Evolutionary conservation across 2,797 vertebrate genomes (phyloP), one percentile per base, ranked within the genome.

Genomic region (Gambusia yucatana): DNA sequence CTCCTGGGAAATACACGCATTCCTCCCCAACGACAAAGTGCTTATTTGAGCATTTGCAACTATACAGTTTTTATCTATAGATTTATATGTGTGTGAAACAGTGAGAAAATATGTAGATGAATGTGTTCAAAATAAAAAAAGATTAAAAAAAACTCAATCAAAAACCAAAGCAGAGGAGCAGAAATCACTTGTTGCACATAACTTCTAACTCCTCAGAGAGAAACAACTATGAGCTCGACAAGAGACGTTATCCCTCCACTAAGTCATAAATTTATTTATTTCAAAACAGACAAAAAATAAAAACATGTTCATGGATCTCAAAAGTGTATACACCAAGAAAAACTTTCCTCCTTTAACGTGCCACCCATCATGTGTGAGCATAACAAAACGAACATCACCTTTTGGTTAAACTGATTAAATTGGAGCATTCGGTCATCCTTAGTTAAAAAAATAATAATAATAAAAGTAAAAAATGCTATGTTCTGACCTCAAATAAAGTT

Each of bases 1-100:
- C 79, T 89, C 81, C 52, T 77, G 79, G 76, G 87, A 87, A 89
- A 86, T 65, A 72, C 73, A 59, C 16, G 59, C 17, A 73, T 33
- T 48, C 55, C 57, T 77, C 36, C 44, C 76, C 65, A 70, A 75
- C 59, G 73, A 46, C 43, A 81, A 61, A 50, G 0, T 52, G 39
- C 67, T 28, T 83, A 25, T 57, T 28, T 28, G 3, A 61, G 52
- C 50, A 63, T 59, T 41, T 48, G n/a, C 46, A 72, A 46, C 25
- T 16, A 22, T 72, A 44, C 76, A 59, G 39, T 75, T 84, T 43
- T 79, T 30, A 73, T 76, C 36, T 63, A 36, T 52, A 44, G 1
- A 16, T 59, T 43, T 9, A 6, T n/a, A 1, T 39, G 9, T 39
- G 6, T 6, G 50, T 47, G 41, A 48, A 1, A 1, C 30, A 13